Evolutionary conservation across 2,888 invertebrate genomes (phyloP).

Genomic region (Limnephilus marmoratus): DNA sequence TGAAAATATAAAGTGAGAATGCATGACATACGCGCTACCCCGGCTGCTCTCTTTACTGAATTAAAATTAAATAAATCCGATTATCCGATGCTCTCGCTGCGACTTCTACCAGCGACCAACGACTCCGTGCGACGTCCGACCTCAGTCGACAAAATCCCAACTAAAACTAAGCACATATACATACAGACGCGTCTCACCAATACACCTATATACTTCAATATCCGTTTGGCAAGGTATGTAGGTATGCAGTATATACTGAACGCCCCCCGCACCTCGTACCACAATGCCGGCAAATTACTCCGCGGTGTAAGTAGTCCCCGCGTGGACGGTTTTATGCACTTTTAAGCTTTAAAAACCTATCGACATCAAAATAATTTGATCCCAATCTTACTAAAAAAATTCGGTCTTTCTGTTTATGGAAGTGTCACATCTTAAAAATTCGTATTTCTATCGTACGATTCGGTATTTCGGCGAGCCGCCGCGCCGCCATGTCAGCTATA

Average conservation of each 20-base stretch:
- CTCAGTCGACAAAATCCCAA: neutral
- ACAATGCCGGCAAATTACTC: conserved; percentile 21
- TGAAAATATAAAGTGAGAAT: neutral
- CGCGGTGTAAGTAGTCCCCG: conserved; percentile 53
- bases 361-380: conserved; percentile 40
- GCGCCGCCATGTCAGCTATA: conserved; percentile 58
- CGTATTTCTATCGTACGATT: conserved; percentile 43
- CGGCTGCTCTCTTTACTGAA: neutral
- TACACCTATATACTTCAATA: neutral
- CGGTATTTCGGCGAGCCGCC: conserved; percentile 36
- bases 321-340: conserved; percentile 36
- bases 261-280: neutral
- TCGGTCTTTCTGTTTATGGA: conserved; percentile 37
- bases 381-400: conserved; percentile 32
- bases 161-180: neutral
- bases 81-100: neutral
- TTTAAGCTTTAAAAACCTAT: conserved; percentile 29
- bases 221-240: conserved; percentile 3
- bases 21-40: neutral
- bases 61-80: neutral
- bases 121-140: no score
- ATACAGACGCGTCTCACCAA: neutral
- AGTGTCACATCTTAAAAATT: conserved; percentile 53
- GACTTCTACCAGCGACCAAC: neutral
- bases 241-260: neutral